Evolutionary conservation across 2,888 invertebrate genomes (phyloP), one percentile per base, ranked within the genome.

Genomic region (Shargacucullia verbasci): DNA sequence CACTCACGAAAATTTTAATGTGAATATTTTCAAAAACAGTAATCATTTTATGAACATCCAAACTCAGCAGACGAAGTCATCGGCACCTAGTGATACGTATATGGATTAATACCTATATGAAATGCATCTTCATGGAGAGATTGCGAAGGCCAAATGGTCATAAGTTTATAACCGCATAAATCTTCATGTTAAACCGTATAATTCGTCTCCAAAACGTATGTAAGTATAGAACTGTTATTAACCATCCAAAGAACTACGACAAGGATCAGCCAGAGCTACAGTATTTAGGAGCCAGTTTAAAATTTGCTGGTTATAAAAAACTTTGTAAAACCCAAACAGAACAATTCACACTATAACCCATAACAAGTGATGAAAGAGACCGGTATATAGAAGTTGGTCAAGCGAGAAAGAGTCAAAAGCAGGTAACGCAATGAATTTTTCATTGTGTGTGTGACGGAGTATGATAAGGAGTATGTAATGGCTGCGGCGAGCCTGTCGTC

Each of bases 401-500:
- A 11, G 81, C 54, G 68, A 35, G 72, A 83, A 61, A 68, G 81
- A 73, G 80, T 61, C 54, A 27, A 48, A 39, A 44, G 67, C 60
- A 71, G 67, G 71, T 76, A 76, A 20, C 20, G 20, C 20, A 2
- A 20, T 20, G 57, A 71, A 68, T 37, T 63, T 63, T 37, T 63
- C 65, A 61, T 63, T 77, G 68, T 75, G 66, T 73, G 70, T 68
- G 73, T 58, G 71, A 67, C 69, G 74, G 70, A 68, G 76, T 74
- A 64, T 80, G 85, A 85, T 86, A 85, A 85, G 80, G 59, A 63
- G 61, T 29, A 58, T 37, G 59, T 54, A 66, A 62, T 64, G 60
- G 68, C 58, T 58, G 72, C 57, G 59, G 70, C 72, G 75, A 83
- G 88, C 76, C 92, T 89, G 92, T 93, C 91, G 91, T 87, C 87